Percentiles rank a stretch among this genome's conserved stretches.
Evolutionary conservation across 1,140 invertebrate genomes (phyloP).

Genomic region (Diabrotica virgifera): DNA sequence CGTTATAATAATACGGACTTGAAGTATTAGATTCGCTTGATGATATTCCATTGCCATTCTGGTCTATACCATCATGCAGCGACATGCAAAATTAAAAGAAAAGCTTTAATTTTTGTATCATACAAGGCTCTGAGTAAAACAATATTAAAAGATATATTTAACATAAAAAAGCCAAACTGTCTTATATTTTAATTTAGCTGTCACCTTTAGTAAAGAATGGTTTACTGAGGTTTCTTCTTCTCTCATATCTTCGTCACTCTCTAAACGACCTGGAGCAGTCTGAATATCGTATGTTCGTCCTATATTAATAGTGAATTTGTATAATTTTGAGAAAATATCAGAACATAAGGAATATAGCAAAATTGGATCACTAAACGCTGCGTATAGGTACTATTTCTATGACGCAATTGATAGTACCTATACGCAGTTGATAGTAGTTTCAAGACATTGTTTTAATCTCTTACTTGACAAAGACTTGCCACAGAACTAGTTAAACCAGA

Average conservation of each 20-base stretch:
- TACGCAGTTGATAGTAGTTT: no score
- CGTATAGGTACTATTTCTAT: no score
- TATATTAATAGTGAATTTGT: constrained; percentile 17
- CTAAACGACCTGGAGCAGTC: constrained; percentile 51
- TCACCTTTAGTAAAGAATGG: constrained; percentile 28
- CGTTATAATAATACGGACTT: constrained; percentile 13
- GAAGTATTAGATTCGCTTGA: constrained; percentile 23
- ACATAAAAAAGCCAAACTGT: constrained; percentile 14
- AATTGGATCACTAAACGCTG: no score
- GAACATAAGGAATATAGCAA: no score
- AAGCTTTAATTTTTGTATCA: not conserved
- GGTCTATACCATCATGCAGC: constrained; percentile 32
- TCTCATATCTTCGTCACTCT: constrained; percentile 26
- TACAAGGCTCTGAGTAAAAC: not conserved
- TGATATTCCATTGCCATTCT: constrained; percentile 33
- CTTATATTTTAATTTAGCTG: not conserved
- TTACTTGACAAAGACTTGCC: no score
- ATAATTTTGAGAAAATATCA: no score
- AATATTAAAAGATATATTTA: not conserved
- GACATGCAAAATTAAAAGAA: constrained; percentile 33
- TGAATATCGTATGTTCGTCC: constrained; percentile 45
- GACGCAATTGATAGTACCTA: no score
- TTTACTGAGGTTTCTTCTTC: constrained; percentile 14
- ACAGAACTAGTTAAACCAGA: no score
- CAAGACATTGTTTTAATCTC: no score